phyloP scores from a whole-genome alignment of 2,113 vertebrate species.

The Lycocorax pyrrhopterus region DNA sequence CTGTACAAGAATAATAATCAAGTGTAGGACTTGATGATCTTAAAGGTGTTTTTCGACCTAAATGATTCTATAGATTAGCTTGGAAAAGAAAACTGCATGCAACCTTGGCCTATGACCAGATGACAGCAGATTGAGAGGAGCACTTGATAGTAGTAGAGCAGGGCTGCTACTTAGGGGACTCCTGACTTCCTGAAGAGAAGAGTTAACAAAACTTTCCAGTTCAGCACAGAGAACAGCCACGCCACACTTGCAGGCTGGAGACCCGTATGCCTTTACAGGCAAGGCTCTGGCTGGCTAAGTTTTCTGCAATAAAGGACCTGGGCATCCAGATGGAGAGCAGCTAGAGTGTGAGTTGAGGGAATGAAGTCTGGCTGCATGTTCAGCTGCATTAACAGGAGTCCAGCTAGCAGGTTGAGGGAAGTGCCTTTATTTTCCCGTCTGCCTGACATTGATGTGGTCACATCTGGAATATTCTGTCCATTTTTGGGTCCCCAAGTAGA shows the following conservation, averaged over 20 bases:
- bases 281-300: background rate
- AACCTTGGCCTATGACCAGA: background rate
- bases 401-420: background rate
- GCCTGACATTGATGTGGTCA: background rate
- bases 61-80: background rate
- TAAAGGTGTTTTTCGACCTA: background rate
- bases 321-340: background rate
- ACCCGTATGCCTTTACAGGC: background rate
- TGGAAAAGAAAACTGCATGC: background rate
- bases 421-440: background rate
- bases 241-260: background rate
- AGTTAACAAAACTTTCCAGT: background rate
- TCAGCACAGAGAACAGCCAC: background rate
- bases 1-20: background rate
- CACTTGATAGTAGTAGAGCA: background rate
- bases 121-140: background rate
- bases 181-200: background rate
- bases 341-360: background rate
- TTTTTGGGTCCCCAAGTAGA: background rate
- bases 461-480: background rate
- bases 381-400: background rate
- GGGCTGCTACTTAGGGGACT: background rate
- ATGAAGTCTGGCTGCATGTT: background rate
- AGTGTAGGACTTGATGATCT: background rate
- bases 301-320: background rate